phyloP scores from a whole-genome alignment of 2,113 vertebrate species.

The Antechinus flavipes region DNA sequence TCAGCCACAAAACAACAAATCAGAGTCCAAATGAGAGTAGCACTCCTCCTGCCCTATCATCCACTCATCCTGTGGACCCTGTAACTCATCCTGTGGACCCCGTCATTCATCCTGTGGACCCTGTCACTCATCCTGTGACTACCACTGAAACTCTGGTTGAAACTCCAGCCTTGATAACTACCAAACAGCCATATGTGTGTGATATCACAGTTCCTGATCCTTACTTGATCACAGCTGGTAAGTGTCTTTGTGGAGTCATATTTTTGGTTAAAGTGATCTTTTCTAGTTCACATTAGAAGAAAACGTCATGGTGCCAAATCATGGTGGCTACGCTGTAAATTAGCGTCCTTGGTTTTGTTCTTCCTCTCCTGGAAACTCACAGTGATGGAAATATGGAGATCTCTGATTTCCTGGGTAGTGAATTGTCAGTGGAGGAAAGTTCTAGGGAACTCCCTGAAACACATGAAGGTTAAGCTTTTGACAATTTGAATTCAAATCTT shows the following conservation, averaged over 20 bases:
- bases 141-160: conserved; percentile 61
- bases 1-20: background rate
- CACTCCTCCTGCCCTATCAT: background rate
- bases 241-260: conserved; percentile 53
- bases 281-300: background rate
- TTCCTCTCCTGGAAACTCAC: background rate
- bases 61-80: background rate
- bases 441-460: background rate
- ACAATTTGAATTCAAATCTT: background rate
- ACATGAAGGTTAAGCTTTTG: background rate
- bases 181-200: conserved; percentile 89
- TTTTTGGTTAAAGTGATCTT: background rate
- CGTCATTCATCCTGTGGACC: background rate
- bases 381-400: background rate
- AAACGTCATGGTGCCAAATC: background rate
- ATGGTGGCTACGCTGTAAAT: background rate
- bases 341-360: background rate
- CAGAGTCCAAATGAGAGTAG: conserved; percentile 4
- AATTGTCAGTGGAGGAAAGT: background rate
- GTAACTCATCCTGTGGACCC: conserved; percentile 35
- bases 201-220: conserved; percentile 86
- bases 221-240: conserved; percentile 92
- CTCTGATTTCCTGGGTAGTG: background rate
- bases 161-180: conserved; percentile 80
- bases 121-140: conserved; percentile 3